Base-by-base conservation (phyloP, 2,888 invertebrate species). In the Melinaea menophilus region DNA sequence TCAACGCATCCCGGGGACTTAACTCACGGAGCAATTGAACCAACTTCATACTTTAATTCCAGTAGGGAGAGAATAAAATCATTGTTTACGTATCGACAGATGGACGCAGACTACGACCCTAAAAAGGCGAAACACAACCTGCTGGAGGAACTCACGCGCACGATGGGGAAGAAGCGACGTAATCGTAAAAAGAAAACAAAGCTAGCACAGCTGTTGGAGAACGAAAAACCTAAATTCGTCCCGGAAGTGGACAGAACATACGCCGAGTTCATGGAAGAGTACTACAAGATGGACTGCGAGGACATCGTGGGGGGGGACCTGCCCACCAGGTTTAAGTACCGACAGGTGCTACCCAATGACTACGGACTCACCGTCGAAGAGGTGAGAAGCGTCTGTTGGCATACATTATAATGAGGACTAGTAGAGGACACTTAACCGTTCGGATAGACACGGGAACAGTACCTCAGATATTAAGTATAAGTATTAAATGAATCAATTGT, bases 261-360 rank as follows among this genome's bases (percentile, higher is more conserved):
- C 82, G 93, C 95, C 45, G 92, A 98, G 73, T 98, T 98, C 79
- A 94, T 98, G 79, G 97, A 99, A 75, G 98, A 99, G 82, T 99
- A 98, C 82, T 99, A 99, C 79, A 94, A 95, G 75, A 90, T 99
- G 79, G 97, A 99, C 83, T 99, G 96, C 81, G 99, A 99, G 79
- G 99, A 99, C 83, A 93, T 99, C 59, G 95, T 99, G 58, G 98
- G 95, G 0, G 98, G 95, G 0, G 98, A 98, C 78, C 83, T 95
- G 72, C 97, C 97, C 0, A 98, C 98, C 66, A 92, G 96, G 72
- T 99, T 98, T 85, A 98, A 97, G 78, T 99, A 99, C 79, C 92
- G 98, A 37, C 93, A 96, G 80, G 98, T 96, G 0, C 92, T 94
- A 51, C 95, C 98, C 0, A 99, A 99, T 82, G 94, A 95, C 85